Evolutionary conservation across 2,113 vertebrate species (phyloP).

Genomic region (Cyanistes caeruleus): DNA sequence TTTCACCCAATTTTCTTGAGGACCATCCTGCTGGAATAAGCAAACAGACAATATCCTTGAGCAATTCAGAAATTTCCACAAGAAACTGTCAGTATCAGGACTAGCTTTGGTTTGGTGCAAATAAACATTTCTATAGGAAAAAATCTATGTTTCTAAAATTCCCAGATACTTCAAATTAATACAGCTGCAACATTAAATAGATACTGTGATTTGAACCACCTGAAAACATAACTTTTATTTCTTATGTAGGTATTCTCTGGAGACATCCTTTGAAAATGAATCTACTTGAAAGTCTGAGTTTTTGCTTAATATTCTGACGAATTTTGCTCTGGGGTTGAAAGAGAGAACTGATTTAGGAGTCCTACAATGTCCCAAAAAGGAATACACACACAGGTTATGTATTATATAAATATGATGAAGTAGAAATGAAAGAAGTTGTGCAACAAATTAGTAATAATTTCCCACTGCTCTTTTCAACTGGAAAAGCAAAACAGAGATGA

Average conservation of each 20-base stretch:
- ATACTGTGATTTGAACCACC: background rate
- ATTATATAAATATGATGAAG: constrained; percentile 35
- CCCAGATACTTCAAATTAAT: background rate
- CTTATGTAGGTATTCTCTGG: background rate
- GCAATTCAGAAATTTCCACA: background rate
- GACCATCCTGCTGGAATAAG: background rate
- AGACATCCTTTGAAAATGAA: background rate
- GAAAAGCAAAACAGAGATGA: background rate
- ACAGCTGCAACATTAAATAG: background rate
- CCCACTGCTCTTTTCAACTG: background rate
- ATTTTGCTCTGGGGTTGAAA: background rate
- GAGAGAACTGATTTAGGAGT: background rate
- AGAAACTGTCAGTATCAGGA: background rate
- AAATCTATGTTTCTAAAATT: background rate
- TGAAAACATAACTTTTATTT: background rate
- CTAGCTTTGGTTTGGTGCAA: background rate
- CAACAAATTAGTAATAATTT: constrained; percentile 23
- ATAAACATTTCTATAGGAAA: background rate
- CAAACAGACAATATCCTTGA: background rate
- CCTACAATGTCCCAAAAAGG: background rate
- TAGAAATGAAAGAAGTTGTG: background rate
- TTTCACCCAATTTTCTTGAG: background rate
- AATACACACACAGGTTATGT: background rate
- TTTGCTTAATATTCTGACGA: background rate
- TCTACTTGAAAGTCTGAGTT: background rate